These are phyloP conservation scores for Oligia latruncula DNA, from an alignment of 2,888 invertebrate species.

Conservation along the genomic window DNA sequence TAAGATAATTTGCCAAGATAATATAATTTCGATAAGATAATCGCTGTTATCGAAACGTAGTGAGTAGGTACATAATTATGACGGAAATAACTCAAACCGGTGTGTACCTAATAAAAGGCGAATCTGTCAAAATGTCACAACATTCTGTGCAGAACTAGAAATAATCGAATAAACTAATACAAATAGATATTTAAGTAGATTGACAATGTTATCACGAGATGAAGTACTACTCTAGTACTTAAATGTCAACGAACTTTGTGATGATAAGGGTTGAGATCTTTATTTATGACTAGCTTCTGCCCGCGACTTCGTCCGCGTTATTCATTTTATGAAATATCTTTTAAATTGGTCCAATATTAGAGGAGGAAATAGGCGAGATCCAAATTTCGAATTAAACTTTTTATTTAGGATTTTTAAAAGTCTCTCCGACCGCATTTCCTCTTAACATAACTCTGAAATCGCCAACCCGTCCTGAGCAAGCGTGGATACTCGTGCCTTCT, in stretches of 20 bases:
- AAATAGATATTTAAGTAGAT: background rate
- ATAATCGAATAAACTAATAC: background rate
- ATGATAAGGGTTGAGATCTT: background rate
- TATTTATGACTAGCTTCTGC: background rate
- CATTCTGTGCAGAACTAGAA: background rate
- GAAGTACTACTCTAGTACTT: background rate
- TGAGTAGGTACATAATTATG: constrained; percentile 5
- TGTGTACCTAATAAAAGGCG: background rate
- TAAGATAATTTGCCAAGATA: constrained; percentile 12
- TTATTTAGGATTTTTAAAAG: too few relatives aligned
- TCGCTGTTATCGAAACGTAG: constrained; percentile 18
- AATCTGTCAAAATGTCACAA: background rate
- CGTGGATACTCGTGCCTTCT: background rate
- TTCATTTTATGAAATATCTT: too few relatives aligned
- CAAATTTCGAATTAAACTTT: too few relatives aligned
- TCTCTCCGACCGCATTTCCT: too few relatives aligned
- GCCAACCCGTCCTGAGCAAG: background rate
- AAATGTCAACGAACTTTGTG: constrained; percentile 9
- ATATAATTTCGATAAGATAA: too few relatives aligned
- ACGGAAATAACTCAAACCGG: constrained; percentile 9
- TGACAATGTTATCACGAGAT: constrained; percentile 24
- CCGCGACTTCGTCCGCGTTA: too few relatives aligned
- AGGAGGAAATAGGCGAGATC: too few relatives aligned
- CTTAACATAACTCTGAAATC: background rate
- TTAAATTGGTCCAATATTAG: too few relatives aligned